Evolutionary conservation across 1,140 invertebrate species (phyloP).

Genomic region (Zelostemma sp.): DNA sequence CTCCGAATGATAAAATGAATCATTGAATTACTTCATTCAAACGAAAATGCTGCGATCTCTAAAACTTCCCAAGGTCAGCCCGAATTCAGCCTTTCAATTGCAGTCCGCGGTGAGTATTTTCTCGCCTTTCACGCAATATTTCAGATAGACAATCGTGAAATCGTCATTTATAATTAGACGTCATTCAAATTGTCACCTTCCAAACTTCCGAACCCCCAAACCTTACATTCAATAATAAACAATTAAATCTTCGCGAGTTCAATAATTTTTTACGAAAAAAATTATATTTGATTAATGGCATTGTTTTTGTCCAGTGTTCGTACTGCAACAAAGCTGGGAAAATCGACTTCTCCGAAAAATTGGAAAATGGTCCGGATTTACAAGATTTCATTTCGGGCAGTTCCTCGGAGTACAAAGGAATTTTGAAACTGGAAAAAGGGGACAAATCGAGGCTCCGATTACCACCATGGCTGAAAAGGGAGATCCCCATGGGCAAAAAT

Average conservation of each 20-base stretch:
- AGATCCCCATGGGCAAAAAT: constrained; percentile 92
- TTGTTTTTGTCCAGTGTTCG: constrained; percentile 50
- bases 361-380: constrained; percentile 61
- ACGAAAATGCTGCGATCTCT: constrained; percentile 7
- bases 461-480: constrained; percentile 97
- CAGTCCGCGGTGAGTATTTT: constrained; percentile 7
- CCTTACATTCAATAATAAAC: no score
- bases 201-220: no score
- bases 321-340: constrained; percentile 47
- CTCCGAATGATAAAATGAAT: no score
- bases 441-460: constrained; percentile 86
- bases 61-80: neutral
- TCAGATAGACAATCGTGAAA: no score
- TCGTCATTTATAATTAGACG: neutral
- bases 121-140: neutral
- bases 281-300: constrained; percentile 8
- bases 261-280: neutral
- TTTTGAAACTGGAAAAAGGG: constrained; percentile 87
- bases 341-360: constrained; percentile 57
- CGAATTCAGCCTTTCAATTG: constrained; percentile 1
- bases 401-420: constrained; percentile 77
- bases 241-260: neutral
- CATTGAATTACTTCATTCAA: no score
- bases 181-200: no score
- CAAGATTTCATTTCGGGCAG: constrained; percentile 58